Percentiles rank a stretch among this genome's conserved stretches.
Evolutionary conservation across 2,113 vertebrate species (phyloP).

Genomic region (Rhea americana): DNA sequence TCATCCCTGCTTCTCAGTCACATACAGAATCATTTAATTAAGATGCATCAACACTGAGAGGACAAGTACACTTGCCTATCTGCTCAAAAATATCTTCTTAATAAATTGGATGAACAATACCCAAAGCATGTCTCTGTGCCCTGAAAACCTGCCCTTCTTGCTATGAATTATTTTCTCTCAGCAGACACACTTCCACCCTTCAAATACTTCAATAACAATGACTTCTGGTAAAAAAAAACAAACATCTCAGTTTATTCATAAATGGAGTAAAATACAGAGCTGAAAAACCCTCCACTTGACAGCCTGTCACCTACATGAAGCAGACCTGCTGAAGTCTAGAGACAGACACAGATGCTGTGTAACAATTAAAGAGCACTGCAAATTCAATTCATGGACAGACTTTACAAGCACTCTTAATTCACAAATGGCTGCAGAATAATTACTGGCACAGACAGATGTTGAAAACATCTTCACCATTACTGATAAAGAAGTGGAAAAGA

Average conservation of each 20-base stretch:
- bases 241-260: not conserved
- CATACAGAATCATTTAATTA: not conserved
- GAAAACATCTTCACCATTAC: not conserved
- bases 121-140: not conserved
- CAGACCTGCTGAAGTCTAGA: not conserved
- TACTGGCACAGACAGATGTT: not conserved
- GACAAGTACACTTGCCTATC: not conserved
- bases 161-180: not conserved
- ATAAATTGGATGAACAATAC: not conserved
- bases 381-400: not conserved
- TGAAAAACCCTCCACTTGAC: not conserved
- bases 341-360: not conserved
- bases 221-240: not conserved
- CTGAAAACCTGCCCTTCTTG: not conserved
- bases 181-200: not conserved
- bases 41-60: not conserved
- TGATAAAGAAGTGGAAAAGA: not conserved
- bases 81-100: not conserved
- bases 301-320: not conserved
- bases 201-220: not conserved
- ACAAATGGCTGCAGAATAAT: not conserved
- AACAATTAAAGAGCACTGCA: not conserved
- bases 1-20: not conserved
- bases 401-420: not conserved
- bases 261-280: not conserved